Base-by-base conservation (phyloP, 2,888 invertebrate species). In the Mamestra brassicae region DNA sequence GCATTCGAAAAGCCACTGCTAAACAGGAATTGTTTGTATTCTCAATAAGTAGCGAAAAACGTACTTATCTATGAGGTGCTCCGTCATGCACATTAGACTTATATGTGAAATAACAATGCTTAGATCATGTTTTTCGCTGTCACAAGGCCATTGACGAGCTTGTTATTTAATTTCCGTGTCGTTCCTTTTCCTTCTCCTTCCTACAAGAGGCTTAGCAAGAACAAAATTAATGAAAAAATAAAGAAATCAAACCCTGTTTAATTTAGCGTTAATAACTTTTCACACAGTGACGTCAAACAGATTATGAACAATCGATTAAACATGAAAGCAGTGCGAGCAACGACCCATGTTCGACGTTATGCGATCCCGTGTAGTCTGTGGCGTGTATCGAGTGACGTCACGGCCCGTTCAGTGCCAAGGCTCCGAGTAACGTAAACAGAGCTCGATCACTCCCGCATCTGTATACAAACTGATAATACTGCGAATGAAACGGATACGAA, bases 361-460 rank as follows among this genome's bases (percentile, higher is more conserved):
- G 91, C 84, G 73, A 73, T 77, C 84, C 83, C 83, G 77, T 86
- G 81, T 85, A 86, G 82, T 84, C 85, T 88, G 90, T 87, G 87
- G 87, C 84, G 79, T 83, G 76, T 85, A 78, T 76, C 76, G 74
- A 66, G 70, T 93, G 93, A 94, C 94, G 94, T 94, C 94, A 93
- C 88, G 73, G 74, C 85, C 73, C 89, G 90, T 88, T 92, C 94
- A 94, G 90, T 94, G 94, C 94, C 94, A 94, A 94, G 94, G 94
- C 91, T 92, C 86, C 88, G 85, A 79, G 84, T 86, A 89, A 89
- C 91, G 93, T 93, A 92, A 92, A 91, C 92, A 91, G 80, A 80
- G 86, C 88, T 89, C 91, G 92, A 91, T 91, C 90, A 87, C 85
- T 89, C 90, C 90, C 89, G 89, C 89, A 88, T 87, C 86, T 90